These are phyloP conservation scores for Oryzias melastigma DNA, from an alignment of 2,113 vertebrate genomes.

Conservation along the genomic window DNA sequence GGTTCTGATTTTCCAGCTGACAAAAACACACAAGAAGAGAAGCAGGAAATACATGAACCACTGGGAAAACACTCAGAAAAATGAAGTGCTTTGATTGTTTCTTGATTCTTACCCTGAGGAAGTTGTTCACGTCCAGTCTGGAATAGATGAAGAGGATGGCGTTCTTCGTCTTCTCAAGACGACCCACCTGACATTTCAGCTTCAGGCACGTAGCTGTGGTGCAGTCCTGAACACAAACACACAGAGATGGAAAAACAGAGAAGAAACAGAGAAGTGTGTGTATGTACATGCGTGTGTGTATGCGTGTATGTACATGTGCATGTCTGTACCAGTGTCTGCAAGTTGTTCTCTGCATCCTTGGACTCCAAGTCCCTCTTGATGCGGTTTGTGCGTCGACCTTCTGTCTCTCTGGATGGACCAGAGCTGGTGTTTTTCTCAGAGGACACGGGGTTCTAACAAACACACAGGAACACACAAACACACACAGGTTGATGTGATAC, in stretches of 20 bases:
- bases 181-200: conserved; percentile 91
- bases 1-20: conserved; percentile 91
- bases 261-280: background rate
- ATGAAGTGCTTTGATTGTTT: background rate
- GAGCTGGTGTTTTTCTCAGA: conserved; percentile 77
- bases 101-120: conserved; percentile 81
- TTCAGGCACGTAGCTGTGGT: conserved; percentile 80
- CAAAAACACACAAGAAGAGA: background rate
- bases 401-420: conserved; percentile 46
- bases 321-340: conserved; percentile 83
- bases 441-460: conserved; percentile 58
- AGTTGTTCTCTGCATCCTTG: conserved; percentile 63
- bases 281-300: background rate
- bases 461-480: background rate
- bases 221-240: conserved; percentile 80
- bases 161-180: conserved; percentile 88
- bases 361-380: conserved; percentile 80
- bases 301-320: background rate
- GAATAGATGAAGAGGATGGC: conserved; percentile 90
- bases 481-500: no score
- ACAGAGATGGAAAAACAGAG: background rate
- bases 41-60: background rate
- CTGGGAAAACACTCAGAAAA: no score
- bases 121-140: conserved; percentile 86
- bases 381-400: conserved; percentile 68